Conservation (phyloP, 2,888 invertebrate genomes). For the Priocnemis perturbator region DNA sequence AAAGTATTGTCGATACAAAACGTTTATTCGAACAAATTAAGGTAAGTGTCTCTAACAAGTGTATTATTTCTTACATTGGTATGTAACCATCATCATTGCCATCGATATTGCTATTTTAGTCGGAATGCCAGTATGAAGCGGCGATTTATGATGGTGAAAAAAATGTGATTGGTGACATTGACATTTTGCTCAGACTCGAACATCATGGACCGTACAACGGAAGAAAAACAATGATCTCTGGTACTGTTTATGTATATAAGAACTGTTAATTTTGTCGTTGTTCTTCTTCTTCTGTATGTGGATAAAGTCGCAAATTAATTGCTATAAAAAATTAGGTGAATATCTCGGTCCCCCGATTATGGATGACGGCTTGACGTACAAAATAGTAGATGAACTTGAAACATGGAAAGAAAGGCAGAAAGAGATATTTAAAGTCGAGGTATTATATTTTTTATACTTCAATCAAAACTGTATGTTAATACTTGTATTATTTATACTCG, state of each 20-base stretch:
- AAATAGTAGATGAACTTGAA: conserved; percentile 82
- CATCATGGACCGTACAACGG: conserved; percentile 67
- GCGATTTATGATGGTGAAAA: conserved; percentile 57
- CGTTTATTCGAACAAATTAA: conserved; percentile 61
- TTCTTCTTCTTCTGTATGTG: not conserved
- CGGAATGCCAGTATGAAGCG: conserved; percentile 60
- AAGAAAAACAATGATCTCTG: conserved; percentile 49
- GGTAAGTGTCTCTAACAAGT: conserved; percentile 39
- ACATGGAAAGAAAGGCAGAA: conserved; percentile 85
- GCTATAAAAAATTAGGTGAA: conserved; percentile 50
- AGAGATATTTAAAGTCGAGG: conserved; percentile 79
- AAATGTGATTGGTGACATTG: conserved; percentile 60
- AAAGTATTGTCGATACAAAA: conserved; percentile 60
- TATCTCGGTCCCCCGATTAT: conserved; percentile 68
- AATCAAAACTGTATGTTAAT: conserved; percentile 3
- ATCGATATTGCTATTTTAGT: conserved; percentile 31
- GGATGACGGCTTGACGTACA: conserved; percentile 74
- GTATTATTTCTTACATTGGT: conserved; percentile 6
- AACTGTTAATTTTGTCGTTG: not conserved
- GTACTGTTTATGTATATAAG: conserved; percentile 40
- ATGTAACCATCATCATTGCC: conserved; percentile 7
- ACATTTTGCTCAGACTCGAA: conserved; percentile 63
- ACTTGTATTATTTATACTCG: not conserved
- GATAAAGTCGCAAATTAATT: too few relatives aligned
- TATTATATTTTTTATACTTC: conserved; percentile 57